Evolutionary conservation across 2,888 invertebrate genomes (phyloP), one percentile per base, ranked within the genome.

Genomic region (Gymnosoma rotundatum): DNA sequence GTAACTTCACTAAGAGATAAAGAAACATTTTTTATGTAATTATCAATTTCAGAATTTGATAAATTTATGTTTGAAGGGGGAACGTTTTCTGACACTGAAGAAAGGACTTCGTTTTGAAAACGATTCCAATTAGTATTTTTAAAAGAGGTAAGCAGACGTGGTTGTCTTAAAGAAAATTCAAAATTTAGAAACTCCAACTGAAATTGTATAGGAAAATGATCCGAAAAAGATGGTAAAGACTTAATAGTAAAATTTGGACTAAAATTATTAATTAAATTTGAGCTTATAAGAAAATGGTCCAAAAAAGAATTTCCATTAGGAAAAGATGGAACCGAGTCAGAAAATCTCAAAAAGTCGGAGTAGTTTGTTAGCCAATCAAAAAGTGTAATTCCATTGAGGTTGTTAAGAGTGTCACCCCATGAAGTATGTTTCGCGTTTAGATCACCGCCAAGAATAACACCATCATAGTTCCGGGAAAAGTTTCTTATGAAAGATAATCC

Each of bases 371-470:
- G 16, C 48, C n/a, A 48, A 18, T 48, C n/a, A n/a, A 48, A 48
- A 1, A 48, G 48, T 48, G 48, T n/a, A 48, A 48, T 54, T 9
- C 54, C 36, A 54, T 67, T 67, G 9, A 18, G 54, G 20, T 67
- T 54, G 20, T 38, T 67, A 20, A 20, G 18, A 7, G n/a, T 20
- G 18, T 54, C 67, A 20, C 36, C 52, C 67, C 52, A 67, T n/a
- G 67, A 38, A 8, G 20, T 9, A 20, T 67, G 67, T 20, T 38
- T 67, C 14, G 66, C 66, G 48, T 52, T 66, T 9, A 64, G 9
- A 48, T 64, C 64, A 25, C 64, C 64, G 16, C 48, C 64, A 7
- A 48, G 20, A n/a, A 52, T 16, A 8, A 66, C 38, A 38, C 8
- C 38, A 38, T 38, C 8, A 38, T 38, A 4, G 38, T 12, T 38